Evolutionary conservation across 2,797 vertebrate species (phyloP), one percentile per base, ranked within the genome.

Genomic region (Bradypodion ventrale): DNA sequence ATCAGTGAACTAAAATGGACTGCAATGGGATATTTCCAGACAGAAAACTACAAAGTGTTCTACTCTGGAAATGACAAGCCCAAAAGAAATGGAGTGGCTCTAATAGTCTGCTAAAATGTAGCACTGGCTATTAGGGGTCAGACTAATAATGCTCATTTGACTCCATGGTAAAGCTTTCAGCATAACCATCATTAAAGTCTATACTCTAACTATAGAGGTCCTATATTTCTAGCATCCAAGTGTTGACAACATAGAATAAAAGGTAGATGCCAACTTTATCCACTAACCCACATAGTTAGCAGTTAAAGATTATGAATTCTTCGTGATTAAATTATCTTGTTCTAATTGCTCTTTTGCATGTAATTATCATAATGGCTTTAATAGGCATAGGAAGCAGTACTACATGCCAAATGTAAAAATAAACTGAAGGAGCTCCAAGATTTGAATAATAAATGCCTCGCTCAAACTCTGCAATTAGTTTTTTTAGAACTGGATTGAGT

Each of bases 261-360:
- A 94, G 93, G 79, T 91, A 87, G 85, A 87, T 91, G 88, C 85
- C 89, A 92, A 88, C 93, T 92, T 88, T 92, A 94, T 90, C 91
- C 91, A 90, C 91, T 92, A 82, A 88, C 88, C 86, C 92, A 92
- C 93, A 95, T 93, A 91, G 87, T 90, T 93, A 95, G 88, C 89
- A 92, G 90, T 94, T 94, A 90, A 92, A 56, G 92, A 94, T 93
- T 89, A 94, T 90, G 87, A 90, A 92, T 94, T 90, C 90, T 93
- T 95, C 93, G 91, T 93, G 88, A 94, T 92, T 93, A 92, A 92
- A 93, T 87, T 92, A 90, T 91, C 88, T 94, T 72, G 70, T 92
- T 91, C 91, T 94, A 91, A 95, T 94, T 93, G 90, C 89, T 93
- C 77, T 92, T 95, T 94, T 90, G 82, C 87, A 82, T 90, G 85